Evolutionary conservation across 2,888 invertebrate genomes (phyloP), one percentile per base, ranked within the genome.

Genomic region (Hypomecis punctinalis): DNA sequence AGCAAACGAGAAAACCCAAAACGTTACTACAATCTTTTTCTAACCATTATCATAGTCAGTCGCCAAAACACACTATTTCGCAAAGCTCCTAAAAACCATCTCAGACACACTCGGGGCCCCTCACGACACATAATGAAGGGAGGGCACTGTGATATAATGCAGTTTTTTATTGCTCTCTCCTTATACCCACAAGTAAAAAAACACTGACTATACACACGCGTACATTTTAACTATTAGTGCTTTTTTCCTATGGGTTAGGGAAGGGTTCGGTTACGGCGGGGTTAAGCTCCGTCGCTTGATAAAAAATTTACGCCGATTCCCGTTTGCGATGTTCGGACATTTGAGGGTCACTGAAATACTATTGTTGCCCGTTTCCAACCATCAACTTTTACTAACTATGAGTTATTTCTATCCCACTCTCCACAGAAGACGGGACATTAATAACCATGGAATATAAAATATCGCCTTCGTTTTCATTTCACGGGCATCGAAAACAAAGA

Each of bases 111-210:
- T 72, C 71, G 66, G 64, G 79, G 84, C 90, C 91, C 91, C 85
- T 53, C 83, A 80, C 83, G 84, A 83, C 88, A 84, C 81, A 82
- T 90, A 89, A 91, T 88, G 89, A 89, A 86, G 88, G 91, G 90
- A 88, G 91, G 90, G 88, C 82, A 85, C 82, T 77, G 85, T 91
- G 91, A 91, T 93, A 92, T 92, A 93, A 91, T 92, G 93, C 91
- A 90, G 86, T 92, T 93, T 93, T 93, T 93, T 93, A 91, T 91
- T 91, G 89, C 91, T 84, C 82, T 82, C 90, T 92, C 86, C 89
- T 89, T 86, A 86, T 89, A 91, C 90, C 89, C 91, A 90, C 89
- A 89, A 87, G 85, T 81, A 89, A 91, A 90, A 90, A 87, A 90
- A 88, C 84, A 84, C 53, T 53, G 61, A 61, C 65, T 60, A 53